Evolutionary conservation across 2,797 vertebrate species (phyloP).

Genomic region (Coregonus sp.): DNA sequence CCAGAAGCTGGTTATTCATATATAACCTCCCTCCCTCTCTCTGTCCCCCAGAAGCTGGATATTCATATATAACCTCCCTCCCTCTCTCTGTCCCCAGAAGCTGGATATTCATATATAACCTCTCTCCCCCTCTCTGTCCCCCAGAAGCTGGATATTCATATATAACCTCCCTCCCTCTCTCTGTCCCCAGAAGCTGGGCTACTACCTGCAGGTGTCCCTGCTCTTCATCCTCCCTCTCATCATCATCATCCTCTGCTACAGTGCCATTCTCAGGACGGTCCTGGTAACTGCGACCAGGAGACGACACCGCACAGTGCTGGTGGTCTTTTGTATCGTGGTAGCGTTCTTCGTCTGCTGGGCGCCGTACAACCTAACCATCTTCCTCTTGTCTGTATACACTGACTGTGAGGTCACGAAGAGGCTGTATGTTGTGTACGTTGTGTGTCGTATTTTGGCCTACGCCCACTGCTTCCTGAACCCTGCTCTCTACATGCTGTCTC

Average conservation of each 20-base stretch:
- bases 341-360: constrained; percentile 75
- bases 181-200: constrained; percentile 16
- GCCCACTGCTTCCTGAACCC: constrained; percentile 78
- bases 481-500: constrained; percentile 63
- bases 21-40: too few relatives aligned
- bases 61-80: too few relatives aligned
- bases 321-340: constrained; percentile 63
- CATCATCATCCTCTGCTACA: constrained; percentile 69
- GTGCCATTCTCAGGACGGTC: constrained; percentile 63
- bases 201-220: constrained; percentile 61
- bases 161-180: background rate
- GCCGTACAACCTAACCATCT: constrained; percentile 62
- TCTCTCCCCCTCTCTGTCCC: too few relatives aligned
- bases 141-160: background rate
- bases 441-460: constrained; percentile 64
- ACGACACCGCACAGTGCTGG: constrained; percentile 52
- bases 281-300: constrained; percentile 42
- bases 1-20: too few relatives aligned
- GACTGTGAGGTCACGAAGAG: background rate
- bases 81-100: too few relatives aligned
- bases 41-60: too few relatives aligned
- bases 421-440: background rate
- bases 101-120: too few relatives aligned
- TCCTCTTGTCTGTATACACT: constrained; percentile 6
- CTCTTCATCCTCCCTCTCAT: constrained; percentile 69